Base-by-base conservation (phyloP, 2,797 vertebrate genomes). In the Sarcophilus harrisii region DNA sequence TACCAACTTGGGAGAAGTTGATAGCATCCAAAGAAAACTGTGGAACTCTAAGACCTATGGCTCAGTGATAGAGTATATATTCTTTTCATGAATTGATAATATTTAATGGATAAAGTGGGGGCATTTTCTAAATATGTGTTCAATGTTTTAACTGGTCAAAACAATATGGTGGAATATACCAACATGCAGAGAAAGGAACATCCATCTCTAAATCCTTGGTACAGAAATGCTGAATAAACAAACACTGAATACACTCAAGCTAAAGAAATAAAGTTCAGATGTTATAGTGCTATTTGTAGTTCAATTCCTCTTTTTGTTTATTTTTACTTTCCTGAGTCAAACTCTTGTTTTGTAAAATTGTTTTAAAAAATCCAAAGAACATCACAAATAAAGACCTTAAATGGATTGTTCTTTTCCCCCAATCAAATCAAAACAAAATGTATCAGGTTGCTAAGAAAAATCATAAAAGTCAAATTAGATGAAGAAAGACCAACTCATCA, bases 231-330 rank as follows among this genome's bases (percentile, higher is more conserved):
- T 87, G 73, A 87, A 21, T 87, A 87, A 87, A 49, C 73, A 87
- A 81, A 87, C 38, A 87, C 9, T 87, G 38, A 87, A 87, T 87
- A 21, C 38, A 49, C 38, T 87, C 73, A 87, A 87, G 38, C 21
- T 87, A 49, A 87, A 87, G 73, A 87, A 87, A 87, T 87, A 87
- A 87, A 87, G 73, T 87, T 87, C 73, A 87, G 73, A 87, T 87
- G 73, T 87, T 49, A 87, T 27, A 38, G 38, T 49, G 45, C 8
- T 87, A 87, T 87, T 81, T 87, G 73, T 49, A 49, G 21, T 27
- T 87, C 73, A 45, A 49, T 87, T 49, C 73, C 38, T 87, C 73
- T 45, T 87, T 87, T 45, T 87, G 73, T 87, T 87, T 87, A 87
- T 87, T 87, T 87, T 45, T 87, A 49, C 32, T 87, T 49, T 18